A percentile compares a stretch with the other conserved stretches of the same genome.
Conservation (phyloP, 2,113 vertebrate species). For the Heptranchias perlo region DNA sequence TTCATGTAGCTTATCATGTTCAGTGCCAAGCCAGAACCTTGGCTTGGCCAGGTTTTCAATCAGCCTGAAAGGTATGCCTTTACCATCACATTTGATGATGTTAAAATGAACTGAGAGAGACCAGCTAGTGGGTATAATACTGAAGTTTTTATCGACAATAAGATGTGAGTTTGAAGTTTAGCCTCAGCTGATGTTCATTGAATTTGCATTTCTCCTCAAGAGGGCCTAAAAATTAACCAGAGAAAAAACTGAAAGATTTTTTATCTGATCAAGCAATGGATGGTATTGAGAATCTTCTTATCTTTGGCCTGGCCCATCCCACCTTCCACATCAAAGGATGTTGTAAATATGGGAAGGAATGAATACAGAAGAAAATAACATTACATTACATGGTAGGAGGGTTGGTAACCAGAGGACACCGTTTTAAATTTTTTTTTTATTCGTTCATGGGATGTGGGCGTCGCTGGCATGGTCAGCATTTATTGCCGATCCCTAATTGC, state of each 20-base stretch:
- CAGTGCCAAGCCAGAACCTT: neutral
- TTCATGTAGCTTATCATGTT: slow-evolving; percentile 7
- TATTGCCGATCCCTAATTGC: no score
- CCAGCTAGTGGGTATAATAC: neutral
- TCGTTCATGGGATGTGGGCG: no score
- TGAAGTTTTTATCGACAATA: neutral
- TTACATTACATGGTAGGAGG: neutral
- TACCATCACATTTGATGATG: neutral
- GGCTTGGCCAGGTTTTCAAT: neutral
- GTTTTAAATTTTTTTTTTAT: no score
- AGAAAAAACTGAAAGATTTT: neutral
- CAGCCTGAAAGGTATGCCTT: neutral
- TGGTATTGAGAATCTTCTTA: neutral
- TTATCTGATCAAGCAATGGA: neutral
- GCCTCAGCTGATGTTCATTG: neutral
- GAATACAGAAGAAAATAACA: neutral
- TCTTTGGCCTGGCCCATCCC: neutral
- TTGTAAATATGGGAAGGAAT: neutral
- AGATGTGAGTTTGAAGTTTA: neutral
- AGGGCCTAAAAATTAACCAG: neutral
- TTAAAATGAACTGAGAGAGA: neutral
- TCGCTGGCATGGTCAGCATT: no score
- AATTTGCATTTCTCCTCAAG: neutral
- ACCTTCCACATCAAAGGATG: neutral
- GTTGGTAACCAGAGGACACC: no score